Evolutionary conservation across 2,113 vertebrate genomes (phyloP).

Genomic region (Sus scrofa): T2T-Sscrofa CM001155.3:8633001-8633500

Average conservation of each 20-base stretch:
- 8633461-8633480: background rate
- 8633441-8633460: background rate
- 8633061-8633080: background rate
- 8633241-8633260: background rate
- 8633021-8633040: background rate
- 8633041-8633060: background rate
- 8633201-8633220: background rate
- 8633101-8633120: background rate
- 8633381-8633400: background rate
- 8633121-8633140: background rate
- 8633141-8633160: background rate
- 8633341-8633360: background rate
- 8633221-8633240: background rate
- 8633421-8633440: background rate
- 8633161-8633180: background rate
- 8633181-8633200: background rate
- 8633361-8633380: background rate
- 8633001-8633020: background rate
- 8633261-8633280: no score
- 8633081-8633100: conserved; percentile 12
- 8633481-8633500: background rate
- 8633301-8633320: background rate
- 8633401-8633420: background rate
- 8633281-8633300: background rate
- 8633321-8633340: background rate